Percentiles rank a stretch among this genome's conserved stretches.
These are phyloP conservation scores for Ectemnius continuus DNA, from an alignment of 2,888 invertebrate genomes.

Conservation along the genomic window DNA sequence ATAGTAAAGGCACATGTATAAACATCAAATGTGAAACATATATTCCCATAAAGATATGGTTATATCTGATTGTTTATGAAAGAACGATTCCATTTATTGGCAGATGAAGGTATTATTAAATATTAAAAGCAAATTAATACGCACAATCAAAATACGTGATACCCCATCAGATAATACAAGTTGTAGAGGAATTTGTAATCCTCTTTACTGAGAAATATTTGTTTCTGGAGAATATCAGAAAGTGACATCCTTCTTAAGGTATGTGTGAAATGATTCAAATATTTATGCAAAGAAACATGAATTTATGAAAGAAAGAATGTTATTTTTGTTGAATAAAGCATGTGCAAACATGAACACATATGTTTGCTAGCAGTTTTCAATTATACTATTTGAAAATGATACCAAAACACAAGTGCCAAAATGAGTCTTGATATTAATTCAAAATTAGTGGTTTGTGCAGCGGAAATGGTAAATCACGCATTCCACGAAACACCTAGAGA, in stretches of 20 bases:
- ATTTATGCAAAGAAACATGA: no score
- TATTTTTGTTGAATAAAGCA: background rate
- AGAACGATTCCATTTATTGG: no score
- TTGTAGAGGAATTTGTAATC: no score
- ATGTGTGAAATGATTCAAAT: no score
- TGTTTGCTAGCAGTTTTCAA: background rate
- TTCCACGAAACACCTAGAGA: slow-evolving; percentile 44
- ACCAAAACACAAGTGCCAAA: background rate
- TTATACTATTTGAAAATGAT: background rate
- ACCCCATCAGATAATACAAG: background rate
- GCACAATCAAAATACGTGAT: slow-evolving; percentile 3
- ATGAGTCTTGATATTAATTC: background rate
- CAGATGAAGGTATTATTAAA: slow-evolving; percentile 1
- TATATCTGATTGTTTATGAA: no score
- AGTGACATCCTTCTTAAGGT: no score
- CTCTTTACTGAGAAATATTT: no score
- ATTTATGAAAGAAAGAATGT: background rate
- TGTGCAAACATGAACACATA: background rate
- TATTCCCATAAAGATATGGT: no score
- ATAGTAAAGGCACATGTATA: no score
- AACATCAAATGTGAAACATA: no score
- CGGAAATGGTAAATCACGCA: slow-evolving; percentile 42
- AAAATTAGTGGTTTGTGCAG: background rate
- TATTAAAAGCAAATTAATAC: background rate
- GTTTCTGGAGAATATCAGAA: no score